Evolutionary conservation across 2,888 invertebrate genomes (phyloP).

Genomic region (Agrochola macilenta): DNA sequence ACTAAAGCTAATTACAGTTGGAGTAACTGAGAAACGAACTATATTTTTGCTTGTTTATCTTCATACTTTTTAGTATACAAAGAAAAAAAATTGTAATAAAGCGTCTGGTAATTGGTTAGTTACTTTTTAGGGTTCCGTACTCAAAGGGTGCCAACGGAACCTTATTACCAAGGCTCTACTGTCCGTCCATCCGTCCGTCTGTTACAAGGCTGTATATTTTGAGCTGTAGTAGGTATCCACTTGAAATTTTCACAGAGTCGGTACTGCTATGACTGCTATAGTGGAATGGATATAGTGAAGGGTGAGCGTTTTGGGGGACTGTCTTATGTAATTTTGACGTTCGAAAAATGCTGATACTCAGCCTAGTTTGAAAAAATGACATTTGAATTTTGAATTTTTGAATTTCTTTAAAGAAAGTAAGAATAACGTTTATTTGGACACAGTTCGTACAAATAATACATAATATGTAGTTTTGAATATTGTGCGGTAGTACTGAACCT

Average conservation of each 20-base stretch:
- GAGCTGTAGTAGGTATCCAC: background rate
- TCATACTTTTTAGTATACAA: background rate
- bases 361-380: too few species aligned
- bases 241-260: background rate
- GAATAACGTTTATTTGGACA: too few species aligned
- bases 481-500: background rate
- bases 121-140: background rate
- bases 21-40: constrained; percentile 13
- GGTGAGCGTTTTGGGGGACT: too few species aligned
- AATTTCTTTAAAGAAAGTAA: too few species aligned
- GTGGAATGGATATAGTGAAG: too few species aligned
- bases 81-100: background rate
- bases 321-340: too few species aligned
- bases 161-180: background rate
- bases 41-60: constrained; percentile 8
- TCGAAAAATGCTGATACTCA: too few species aligned
- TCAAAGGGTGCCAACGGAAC: background rate
- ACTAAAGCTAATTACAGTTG: constrained; percentile 50
- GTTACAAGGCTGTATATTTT: background rate
- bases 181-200: background rate
- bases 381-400: too few species aligned
- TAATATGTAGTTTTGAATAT: background rate
- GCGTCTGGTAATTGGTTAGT: background rate
- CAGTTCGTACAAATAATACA: background rate
- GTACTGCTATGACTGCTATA: too few species aligned